These are phyloP conservation scores for Helleia helle DNA, from an alignment of 2,888 invertebrate species.

Conservation along the genomic window DNA sequence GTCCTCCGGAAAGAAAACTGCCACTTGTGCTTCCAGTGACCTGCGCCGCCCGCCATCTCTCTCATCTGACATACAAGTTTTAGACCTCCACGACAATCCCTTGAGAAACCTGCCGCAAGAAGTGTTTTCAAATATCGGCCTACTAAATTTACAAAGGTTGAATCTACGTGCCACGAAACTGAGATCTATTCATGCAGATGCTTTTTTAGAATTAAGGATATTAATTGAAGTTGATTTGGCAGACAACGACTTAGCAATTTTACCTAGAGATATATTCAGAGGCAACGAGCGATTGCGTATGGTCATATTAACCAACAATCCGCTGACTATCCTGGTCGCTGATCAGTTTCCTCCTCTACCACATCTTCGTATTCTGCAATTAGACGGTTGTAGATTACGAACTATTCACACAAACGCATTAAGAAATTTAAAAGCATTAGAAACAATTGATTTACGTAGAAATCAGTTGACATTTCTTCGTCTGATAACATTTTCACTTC, in stretches of 20 bases:
- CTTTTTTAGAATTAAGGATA: conserved; percentile 90
- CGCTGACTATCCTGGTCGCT: conserved; percentile 79
- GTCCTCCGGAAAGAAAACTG: conserved; percentile 93
- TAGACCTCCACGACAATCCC: conserved; percentile 87
- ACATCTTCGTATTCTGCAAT: conserved; percentile 84
- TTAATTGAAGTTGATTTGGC: conserved; percentile 90
- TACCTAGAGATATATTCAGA: conserved; percentile 86
- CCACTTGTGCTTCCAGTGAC: conserved; percentile 86
- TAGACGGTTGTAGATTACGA: conserved; percentile 85
- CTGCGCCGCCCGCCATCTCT: conserved; percentile 83
- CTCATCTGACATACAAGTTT: conserved; percentile 75
- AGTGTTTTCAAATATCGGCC: conserved; percentile 84
- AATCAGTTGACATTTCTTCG: conserved; percentile 81
- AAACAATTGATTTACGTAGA: conserved; percentile 85
- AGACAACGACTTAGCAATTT: conserved; percentile 82
- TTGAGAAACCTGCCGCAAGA: conserved; percentile 83
- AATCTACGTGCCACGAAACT: conserved; percentile 85
- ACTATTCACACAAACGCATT: conserved; percentile 85
- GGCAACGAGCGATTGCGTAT: conserved; percentile 88
- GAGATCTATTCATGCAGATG: conserved; percentile 83
- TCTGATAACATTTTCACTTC: conserved; percentile 77
- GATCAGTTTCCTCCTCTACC: conserved; percentile 88
- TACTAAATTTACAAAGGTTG: conserved; percentile 88
- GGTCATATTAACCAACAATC: conserved; percentile 87
- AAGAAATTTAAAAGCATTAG: conserved; percentile 80